phyloP scores from a whole-genome alignment of 2,113 vertebrate genomes.

The Rhegmatorhina hoffmannsi region DNA sequence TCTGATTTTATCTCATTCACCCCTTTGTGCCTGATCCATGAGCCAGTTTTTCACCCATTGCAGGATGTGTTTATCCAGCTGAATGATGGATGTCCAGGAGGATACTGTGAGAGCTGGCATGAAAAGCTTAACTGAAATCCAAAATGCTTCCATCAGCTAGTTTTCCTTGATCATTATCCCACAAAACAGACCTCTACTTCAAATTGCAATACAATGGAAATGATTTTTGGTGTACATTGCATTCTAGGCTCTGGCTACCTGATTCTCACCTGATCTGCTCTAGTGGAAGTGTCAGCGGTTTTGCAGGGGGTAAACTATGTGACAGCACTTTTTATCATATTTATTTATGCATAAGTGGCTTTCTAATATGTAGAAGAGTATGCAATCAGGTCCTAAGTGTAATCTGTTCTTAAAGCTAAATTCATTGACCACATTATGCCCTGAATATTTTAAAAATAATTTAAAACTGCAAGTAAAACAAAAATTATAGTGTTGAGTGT shows the following conservation, averaged over 20 bases:
- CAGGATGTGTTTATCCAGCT: neutral
- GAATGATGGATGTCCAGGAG: neutral
- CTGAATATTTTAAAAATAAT: neutral
- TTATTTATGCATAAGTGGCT: neutral
- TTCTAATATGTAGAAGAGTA: neutral
- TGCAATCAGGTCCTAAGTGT: neutral
- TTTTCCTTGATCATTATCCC: neutral
- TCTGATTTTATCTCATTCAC: neutral
- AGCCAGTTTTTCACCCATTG: neutral
- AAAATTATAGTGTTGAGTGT: neutral
- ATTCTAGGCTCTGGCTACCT: neutral
- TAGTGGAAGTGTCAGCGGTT: neutral
- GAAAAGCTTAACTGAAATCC: neutral
- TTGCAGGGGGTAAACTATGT: neutral
- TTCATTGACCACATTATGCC: neutral
- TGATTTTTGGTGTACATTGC: neutral
- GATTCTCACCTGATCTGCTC: neutral
- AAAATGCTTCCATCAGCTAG: neutral
- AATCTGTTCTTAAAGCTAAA: neutral
- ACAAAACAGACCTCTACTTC: neutral
- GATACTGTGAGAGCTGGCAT: neutral
- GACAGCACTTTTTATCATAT: neutral
- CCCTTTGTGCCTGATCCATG: neutral
- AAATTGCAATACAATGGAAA: neutral
- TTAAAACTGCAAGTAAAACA: neutral